Conservation (phyloP, 2,888 invertebrate genomes). For the Chymomyza amoena region DNA sequence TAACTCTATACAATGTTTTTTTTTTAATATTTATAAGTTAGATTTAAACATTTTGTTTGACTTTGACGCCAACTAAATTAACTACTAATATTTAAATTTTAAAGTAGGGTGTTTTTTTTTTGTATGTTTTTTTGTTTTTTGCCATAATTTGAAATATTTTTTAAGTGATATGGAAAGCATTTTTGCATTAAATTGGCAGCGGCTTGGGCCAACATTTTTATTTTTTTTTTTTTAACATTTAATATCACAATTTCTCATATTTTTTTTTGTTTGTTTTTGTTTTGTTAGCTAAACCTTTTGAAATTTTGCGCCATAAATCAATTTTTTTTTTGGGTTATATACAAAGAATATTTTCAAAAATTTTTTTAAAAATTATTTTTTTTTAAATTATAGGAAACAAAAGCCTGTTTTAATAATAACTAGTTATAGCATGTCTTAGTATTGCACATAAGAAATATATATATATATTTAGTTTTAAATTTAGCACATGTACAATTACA, state of each 20-base stretch:
- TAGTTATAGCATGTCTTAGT: constrained; percentile 65
- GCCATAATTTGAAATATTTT: constrained; percentile 1
- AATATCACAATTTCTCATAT: constrained; percentile 69
- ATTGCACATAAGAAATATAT: constrained; percentile 61
- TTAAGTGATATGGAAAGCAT: constrained; percentile 68
- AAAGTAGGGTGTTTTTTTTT: constrained; percentile 37
- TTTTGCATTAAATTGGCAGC: constrained; percentile 46
- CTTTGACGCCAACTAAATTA: constrained; percentile 58
- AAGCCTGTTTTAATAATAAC: constrained; percentile 53
- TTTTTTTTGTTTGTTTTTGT: constrained; percentile 26
- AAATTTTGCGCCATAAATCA: neutral
- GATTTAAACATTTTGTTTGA: constrained; percentile 8
- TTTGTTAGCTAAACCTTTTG: constrained; percentile 29
- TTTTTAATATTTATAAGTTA: neutral
- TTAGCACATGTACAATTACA: neutral
- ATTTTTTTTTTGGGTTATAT: neutral
- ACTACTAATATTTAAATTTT: constrained; percentile 42
- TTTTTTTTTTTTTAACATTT: constrained; percentile 50
- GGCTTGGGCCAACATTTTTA: constrained; percentile 28
- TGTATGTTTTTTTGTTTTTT: constrained; percentile 13
- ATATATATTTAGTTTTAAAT: constrained; percentile 12
- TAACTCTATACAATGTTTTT: neutral
- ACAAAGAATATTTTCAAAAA: neutral
- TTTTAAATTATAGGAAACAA: constrained; percentile 61
- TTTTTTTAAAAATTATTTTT: constrained; percentile 20